Evolutionary conservation across 2,888 invertebrate genomes (phyloP), one percentile per base, ranked within the genome.

Genomic region (Perdita meconis): DNA sequence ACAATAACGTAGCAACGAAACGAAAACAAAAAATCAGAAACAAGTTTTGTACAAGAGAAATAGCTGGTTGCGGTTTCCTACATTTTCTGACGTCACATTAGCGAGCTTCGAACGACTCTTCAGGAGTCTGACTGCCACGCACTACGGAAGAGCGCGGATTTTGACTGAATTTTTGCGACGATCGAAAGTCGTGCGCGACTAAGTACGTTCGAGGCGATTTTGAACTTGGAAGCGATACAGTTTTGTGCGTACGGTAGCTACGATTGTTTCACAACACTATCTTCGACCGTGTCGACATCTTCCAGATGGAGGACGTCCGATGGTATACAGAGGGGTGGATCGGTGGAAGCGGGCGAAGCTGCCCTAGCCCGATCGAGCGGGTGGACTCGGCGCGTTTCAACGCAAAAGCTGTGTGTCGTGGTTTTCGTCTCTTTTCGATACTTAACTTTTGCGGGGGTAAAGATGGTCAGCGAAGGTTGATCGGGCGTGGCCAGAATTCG

Each of bases 171-270:
- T n/a, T n/a, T n/a, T n/a, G n/a, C n/a, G n/a, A n/a, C n/a, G n/a
- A n/a, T n/a, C n/a, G 10, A 8, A 12, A 22, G 47, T 19, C 22
- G 47, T n/a, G n/a, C n/a, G n/a, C n/a, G n/a, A n/a, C n/a, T n/a
- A n/a, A n/a, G n/a, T n/a, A n/a, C 10, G 8, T 47, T 3, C 2
- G 8, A 19, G 8, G 8, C n/a, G 19, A 6, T 34, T 40, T 16
- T 16, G 16, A 55, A 30, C 13, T 34, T 10, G 26, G 40, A 53
- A 30, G 30, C n/a, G 22, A 40, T 26, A 56, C 36, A 34, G 38
- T 65, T 50, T 57, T 51, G 77, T 59, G 71, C 75, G 72, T 76
- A 64, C 34, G 50, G 13, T 66, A 63, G 66, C 70, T 53, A 61
- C 36, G 44, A 50, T 36, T 19, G 19, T 47, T 44, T 38, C n/a